Conservation (phyloP, 35 echinoderm and acorn worm species). For the Anneissia japonica region DNA sequence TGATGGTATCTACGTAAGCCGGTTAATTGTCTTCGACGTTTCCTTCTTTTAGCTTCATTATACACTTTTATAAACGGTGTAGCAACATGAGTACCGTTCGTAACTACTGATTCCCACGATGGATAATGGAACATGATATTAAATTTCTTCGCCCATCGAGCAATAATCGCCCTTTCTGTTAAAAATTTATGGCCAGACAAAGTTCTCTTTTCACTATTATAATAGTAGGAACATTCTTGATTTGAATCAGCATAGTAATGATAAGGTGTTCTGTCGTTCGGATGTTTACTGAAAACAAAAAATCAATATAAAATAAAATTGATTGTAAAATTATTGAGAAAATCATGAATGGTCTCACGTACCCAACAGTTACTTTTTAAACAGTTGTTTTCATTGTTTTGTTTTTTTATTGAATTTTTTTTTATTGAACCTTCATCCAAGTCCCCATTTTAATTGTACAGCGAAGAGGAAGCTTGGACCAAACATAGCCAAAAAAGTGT, state of each 20-base stretch:
- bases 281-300: conserved; percentile 35
- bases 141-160: conserved; percentile 44
- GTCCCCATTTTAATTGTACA: too few relatives aligned
- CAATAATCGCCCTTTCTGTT: conserved; percentile 67
- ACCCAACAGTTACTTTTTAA: too few relatives aligned
- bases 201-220: conserved; percentile 29
- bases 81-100: conserved; percentile 33
- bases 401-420: too few relatives aligned
- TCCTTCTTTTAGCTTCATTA: conserved; percentile 52
- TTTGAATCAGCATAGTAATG: conserved; percentile 55
- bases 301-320: not conserved
- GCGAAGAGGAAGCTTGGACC: too few relatives aligned
- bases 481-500: too few relatives aligned
- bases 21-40: too few relatives aligned
- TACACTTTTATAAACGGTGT: conserved; percentile 57
- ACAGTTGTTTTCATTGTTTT: too few relatives aligned
- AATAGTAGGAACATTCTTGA: conserved; percentile 55
- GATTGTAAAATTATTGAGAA: too few relatives aligned
- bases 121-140: conserved; percentile 57
- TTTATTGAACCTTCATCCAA: too few relatives aligned
- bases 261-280: conserved; percentile 49
- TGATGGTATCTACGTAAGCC: too few relatives aligned
- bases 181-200: conserved; percentile 55
- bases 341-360: too few relatives aligned
- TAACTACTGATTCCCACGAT: conserved; percentile 37